phyloP scores from a whole-genome alignment of 2,888 invertebrate genomes.

The Coenonympha glycerion region DNA sequence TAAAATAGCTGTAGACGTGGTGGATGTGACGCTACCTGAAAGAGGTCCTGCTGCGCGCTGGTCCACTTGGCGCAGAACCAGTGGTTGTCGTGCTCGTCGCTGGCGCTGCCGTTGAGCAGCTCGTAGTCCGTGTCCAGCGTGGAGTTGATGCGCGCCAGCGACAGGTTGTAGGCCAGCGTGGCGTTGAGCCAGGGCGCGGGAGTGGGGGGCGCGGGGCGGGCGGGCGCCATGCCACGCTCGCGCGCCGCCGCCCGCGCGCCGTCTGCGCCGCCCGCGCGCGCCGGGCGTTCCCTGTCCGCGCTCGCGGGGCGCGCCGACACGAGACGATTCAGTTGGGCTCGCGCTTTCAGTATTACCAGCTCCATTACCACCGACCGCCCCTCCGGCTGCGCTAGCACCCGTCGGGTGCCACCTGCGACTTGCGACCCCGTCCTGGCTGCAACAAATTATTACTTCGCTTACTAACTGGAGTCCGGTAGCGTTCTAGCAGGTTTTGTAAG shows the following conservation, averaged over 20 bases:
- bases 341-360: constrained; percentile 78
- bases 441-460: constrained; percentile 25
- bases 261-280: constrained; percentile 43
- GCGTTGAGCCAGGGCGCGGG: constrained; percentile 73
- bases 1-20: too few relatives aligned
- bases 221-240: constrained; percentile 65
- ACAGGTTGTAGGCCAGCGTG: constrained; percentile 69
- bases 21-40: too few relatives aligned
- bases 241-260: constrained; percentile 53
- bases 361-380: constrained; percentile 76
- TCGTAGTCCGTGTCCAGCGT: constrained; percentile 73
- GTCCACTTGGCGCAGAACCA: constrained; percentile 86
- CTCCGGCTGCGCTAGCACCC: constrained; percentile 47
- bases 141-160: constrained; percentile 64
- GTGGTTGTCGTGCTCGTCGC: constrained; percentile 64
- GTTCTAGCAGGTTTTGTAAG: too few relatives aligned
- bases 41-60: constrained; percentile 86
- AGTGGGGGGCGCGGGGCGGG: constrained; percentile 57
- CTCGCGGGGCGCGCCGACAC: constrained; percentile 59
- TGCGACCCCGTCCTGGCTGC: constrained; percentile 38
- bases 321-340: constrained; percentile 78
- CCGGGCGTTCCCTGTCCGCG: constrained; percentile 37
- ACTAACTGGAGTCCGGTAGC: neutral
- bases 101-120: constrained; percentile 63
- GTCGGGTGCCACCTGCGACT: constrained; percentile 21